phyloP scores from a whole-genome alignment of 2,888 invertebrate genomes.

The Drosophila robusta region DNA sequence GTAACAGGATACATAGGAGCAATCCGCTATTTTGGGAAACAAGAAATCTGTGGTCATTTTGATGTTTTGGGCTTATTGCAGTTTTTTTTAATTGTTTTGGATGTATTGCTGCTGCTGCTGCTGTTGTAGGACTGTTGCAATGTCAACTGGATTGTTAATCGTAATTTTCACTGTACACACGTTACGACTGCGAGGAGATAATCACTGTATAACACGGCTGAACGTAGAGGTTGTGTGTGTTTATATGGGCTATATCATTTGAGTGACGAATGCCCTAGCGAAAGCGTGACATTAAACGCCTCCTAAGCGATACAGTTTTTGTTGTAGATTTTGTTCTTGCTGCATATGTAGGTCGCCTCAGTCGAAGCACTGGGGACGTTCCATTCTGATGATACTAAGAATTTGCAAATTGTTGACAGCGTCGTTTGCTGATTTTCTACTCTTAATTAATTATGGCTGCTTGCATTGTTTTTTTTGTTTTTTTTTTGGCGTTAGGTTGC shows the following conservation, averaged over 20 bases:
- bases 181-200: conserved; percentile 1
- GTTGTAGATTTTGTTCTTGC: not conserved
- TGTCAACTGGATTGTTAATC: conserved; percentile 15
- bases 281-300: conserved; percentile 13
- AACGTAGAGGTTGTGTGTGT: conserved; percentile 1
- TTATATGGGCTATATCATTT: conserved; percentile 7
- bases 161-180: conserved; percentile 13
- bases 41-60: conserved; percentile 85
- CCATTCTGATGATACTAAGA: conserved; percentile 21
- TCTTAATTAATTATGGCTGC: not conserved
- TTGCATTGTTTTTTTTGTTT: conserved; percentile 5
- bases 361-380: conserved; percentile 24
- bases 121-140: conserved; percentile 24
- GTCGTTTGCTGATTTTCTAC: not conserved
- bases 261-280: conserved; percentile 23
- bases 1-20: conserved; percentile 94
- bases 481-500: conserved; percentile 10
- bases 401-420: not conserved
- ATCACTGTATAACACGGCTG: conserved; percentile 8
- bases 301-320: not conserved
- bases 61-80: conserved; percentile 25
- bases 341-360: not conserved
- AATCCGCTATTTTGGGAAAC: conserved; percentile 91
- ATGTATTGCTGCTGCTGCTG: conserved; percentile 28
- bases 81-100: not conserved